Evolutionary conservation across 2,888 invertebrate genomes (phyloP).

Genomic region (Cephus pulcher): DNA sequence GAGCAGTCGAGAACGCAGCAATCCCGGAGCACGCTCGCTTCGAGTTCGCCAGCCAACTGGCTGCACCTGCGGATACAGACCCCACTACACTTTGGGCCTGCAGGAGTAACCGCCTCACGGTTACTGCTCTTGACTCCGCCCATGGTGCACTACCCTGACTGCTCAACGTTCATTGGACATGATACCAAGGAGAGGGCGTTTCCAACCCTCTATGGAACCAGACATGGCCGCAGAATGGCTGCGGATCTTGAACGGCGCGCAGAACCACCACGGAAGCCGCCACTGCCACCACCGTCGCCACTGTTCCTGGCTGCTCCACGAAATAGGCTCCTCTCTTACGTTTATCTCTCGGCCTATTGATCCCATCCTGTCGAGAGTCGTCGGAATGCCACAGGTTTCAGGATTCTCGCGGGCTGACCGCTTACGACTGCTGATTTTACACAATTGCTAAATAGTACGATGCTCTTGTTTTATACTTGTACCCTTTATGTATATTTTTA

Average conservation of each 20-base stretch:
- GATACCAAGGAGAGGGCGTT: conserved; percentile 38
- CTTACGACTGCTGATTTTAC: background rate
- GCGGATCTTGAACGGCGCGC: conserved; percentile 32
- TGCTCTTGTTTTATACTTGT: background rate
- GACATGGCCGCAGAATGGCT: conserved; percentile 61
- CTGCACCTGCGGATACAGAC: conserved; percentile 53
- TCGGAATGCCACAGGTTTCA: conserved; percentile 53
- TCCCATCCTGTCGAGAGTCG: conserved; percentile 10
- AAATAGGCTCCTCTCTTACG: conserved; percentile 15
- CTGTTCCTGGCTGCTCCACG: conserved; percentile 43
- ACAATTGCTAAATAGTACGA: background rate
- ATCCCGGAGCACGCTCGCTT: conserved; percentile 54
- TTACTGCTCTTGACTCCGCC: conserved; percentile 7
- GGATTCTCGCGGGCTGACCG: conserved; percentile 8
- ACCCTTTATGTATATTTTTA: background rate
- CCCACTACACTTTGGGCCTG: conserved; percentile 38
- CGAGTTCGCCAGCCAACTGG: conserved; percentile 63
- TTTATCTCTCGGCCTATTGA: conserved; percentile 14
- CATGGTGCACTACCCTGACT: conserved; percentile 10
- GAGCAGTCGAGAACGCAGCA: conserved; percentile 6
- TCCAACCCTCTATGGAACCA: conserved; percentile 31
- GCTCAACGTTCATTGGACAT: conserved; percentile 41
- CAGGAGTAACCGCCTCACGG: conserved; percentile 33
- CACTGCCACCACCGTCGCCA: conserved; percentile 40
- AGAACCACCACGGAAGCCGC: conserved; percentile 13